Base-by-base conservation (phyloP, 2,888 invertebrate genomes). In the Nemoura dubitans region DNA sequence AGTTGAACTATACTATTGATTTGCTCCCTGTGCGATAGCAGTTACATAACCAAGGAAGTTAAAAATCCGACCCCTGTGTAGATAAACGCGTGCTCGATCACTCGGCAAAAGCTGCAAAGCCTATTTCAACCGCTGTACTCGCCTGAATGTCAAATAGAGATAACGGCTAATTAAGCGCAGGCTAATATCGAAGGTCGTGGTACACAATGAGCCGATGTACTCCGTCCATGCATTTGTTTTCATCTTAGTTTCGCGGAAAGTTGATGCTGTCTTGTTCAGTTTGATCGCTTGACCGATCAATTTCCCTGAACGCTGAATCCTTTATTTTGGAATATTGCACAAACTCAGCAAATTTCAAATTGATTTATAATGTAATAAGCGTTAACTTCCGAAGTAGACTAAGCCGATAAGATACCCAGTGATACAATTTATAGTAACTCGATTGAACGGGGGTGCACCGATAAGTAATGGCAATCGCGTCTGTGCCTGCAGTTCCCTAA, bases 321-420 rank as follows among this genome's bases (percentile, higher is more conserved):
- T 59, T 59, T 59, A 59, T 59, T 59, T 59, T 1, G 10, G 59
- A 59, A 59, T 59, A 59, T 59, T 21, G 59, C 59, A 59, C 59
- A 21, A 7, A 14, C 59, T 59, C 59, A 59, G 59, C 59, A 59
- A 59, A 59, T 59, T 59, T 59, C 16, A 21, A 59, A 59, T 14
- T 59, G 59, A 59, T 59, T 59, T 59, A 59, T 59, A 59, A 59
- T 59, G 21, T 59, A 59, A 59, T 59, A 59, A 59, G 59, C 59
- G 59, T 59, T 59, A 59, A 14, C 2, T 36, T 59, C 59, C 59
- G 59, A 59, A 59, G 16, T 59, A 59, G 59, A 59, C 59, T 59
- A 59, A 59, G 59, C 14, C 59, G 59, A 59, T 21, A 7, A 7
- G 21, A 21, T 21, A 10, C 10, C 59, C 21, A 10, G 10, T 59